phyloP scores from a whole-genome alignment of 1,140 invertebrate genomes.

The Chlorops oryzae region DNA sequence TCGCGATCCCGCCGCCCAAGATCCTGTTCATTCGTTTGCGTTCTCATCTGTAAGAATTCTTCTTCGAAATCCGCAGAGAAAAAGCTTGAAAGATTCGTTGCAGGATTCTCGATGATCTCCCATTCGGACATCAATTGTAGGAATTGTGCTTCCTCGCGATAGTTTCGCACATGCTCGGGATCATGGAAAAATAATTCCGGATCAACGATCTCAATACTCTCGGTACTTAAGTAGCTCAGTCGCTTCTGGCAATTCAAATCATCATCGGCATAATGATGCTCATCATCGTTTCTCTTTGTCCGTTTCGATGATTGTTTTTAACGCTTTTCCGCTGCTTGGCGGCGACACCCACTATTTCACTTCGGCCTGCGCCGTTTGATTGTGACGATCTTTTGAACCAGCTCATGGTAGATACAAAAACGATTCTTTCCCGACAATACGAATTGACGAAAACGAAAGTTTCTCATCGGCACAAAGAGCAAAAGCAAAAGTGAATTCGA shows the following conservation, averaged over 20 bases:
- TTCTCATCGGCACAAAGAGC: constrained; percentile 54
- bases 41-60: constrained; percentile 29
- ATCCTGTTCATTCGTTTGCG: constrained; percentile 1
- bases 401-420: constrained; percentile 54
- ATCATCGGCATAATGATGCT: background rate
- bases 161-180: constrained; percentile 38
- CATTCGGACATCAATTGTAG: constrained; percentile 42
- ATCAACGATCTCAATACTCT: constrained; percentile 32
- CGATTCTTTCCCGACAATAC: constrained; percentile 57
- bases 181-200: constrained; percentile 44
- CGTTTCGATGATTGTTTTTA: background rate
- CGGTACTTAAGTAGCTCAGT: constrained; percentile 23
- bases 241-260: constrained; percentile 11
- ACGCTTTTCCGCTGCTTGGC: background rate
- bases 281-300: background rate
- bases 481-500: background rate
- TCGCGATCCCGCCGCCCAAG: background rate
- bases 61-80: constrained; percentile 43
- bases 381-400: constrained; percentile 58
- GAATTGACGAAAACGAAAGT: constrained; percentile 55
- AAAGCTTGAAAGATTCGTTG: constrained; percentile 21
- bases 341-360: background rate
- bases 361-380: constrained; percentile 49
- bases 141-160: constrained; percentile 38
- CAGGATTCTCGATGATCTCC: constrained; percentile 40